phyloP scores from a whole-genome alignment of 2,888 invertebrate genomes.

The Lomographa bimaculata region DNA sequence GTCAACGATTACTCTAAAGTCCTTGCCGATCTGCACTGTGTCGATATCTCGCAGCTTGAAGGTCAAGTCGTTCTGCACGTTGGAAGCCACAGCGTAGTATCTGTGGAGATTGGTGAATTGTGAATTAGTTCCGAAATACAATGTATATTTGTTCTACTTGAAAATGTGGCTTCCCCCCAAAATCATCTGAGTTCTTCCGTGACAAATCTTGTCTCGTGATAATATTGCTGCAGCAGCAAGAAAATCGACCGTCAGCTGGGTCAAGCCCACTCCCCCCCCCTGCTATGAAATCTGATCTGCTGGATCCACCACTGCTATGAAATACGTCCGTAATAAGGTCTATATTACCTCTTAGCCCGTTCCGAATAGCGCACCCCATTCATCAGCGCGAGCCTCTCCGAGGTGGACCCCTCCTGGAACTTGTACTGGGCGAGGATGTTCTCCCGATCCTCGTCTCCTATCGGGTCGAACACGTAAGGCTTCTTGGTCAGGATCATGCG shows the following conservation, averaged over 20 bases:
- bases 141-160: no score
- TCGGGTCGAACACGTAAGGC: constrained; percentile 87
- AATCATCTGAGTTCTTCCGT: no score
- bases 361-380: constrained; percentile 88
- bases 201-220: no score
- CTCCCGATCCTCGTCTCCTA: constrained; percentile 88
- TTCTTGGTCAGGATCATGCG: constrained; percentile 89
- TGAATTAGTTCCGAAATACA: no score
- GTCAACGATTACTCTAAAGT: constrained; percentile 86
- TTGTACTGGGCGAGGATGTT: constrained; percentile 89
- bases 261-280: no score
- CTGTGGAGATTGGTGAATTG: no score
- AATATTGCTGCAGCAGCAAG: no score
- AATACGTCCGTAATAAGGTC: no score
- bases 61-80: constrained; percentile 83
- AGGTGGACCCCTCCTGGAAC: constrained; percentile 87
- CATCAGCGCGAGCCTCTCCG: constrained; percentile 88
- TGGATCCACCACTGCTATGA: no score
- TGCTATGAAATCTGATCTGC: no score
- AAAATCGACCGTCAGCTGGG: no score
- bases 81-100: constrained; percentile 84
- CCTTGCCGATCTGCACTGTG: constrained; percentile 87
- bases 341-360: constrained; percentile 85
- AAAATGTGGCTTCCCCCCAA: no score
- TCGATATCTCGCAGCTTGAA: constrained; percentile 87